Percentiles rank a stretch among this genome's conserved stretches.
Evolutionary conservation across 2,113 vertebrate genomes (phyloP).

Genomic region (Chaetodon auriga): DNA sequence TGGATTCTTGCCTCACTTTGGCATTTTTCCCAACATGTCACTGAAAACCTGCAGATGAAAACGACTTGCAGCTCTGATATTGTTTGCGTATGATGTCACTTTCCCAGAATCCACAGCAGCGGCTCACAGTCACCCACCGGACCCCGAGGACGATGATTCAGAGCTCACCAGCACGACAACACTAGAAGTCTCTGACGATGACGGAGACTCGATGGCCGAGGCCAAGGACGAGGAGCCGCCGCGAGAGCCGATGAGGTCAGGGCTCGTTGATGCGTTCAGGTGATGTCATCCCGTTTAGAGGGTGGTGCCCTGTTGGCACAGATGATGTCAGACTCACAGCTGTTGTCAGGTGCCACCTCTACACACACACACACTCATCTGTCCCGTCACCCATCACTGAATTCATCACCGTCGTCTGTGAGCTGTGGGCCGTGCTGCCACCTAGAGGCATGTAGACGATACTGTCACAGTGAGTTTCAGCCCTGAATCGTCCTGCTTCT

Average conservation of each 20-base stretch:
- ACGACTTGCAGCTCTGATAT: not conserved
- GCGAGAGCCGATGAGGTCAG: constrained; percentile 75
- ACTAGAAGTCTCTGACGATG: constrained; percentile 53
- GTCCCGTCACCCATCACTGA: not conserved
- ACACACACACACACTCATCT: not conserved
- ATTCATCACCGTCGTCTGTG: not conserved
- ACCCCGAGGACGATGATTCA: constrained; percentile 48
- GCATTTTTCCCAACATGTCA: not conserved
- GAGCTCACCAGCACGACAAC: constrained; percentile 19
- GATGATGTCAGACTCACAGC: not conserved
- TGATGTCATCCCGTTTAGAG: constrained; percentile 12
- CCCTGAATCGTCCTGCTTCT: not conserved
- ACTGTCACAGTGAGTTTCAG: not conserved
- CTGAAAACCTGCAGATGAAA: not conserved
- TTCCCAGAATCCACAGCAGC: constrained; percentile 52
- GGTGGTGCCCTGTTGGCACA: not conserved
- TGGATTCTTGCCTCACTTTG: not conserved
- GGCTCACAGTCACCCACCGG: not conserved
- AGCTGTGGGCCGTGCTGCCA: constrained; percentile 17
- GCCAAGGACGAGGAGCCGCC: not conserved
- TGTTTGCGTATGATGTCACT: not conserved
- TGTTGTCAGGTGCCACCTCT: not conserved
- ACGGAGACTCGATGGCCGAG: constrained; percentile 42
- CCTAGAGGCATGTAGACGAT: not conserved
- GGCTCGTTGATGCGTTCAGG: not conserved